A percentile compares a stretch with the other conserved stretches of the same genome.
Evolutionary conservation across 2,888 invertebrate genomes (phyloP).

Genomic region (Rhogogaster chlorosoma): DNA sequence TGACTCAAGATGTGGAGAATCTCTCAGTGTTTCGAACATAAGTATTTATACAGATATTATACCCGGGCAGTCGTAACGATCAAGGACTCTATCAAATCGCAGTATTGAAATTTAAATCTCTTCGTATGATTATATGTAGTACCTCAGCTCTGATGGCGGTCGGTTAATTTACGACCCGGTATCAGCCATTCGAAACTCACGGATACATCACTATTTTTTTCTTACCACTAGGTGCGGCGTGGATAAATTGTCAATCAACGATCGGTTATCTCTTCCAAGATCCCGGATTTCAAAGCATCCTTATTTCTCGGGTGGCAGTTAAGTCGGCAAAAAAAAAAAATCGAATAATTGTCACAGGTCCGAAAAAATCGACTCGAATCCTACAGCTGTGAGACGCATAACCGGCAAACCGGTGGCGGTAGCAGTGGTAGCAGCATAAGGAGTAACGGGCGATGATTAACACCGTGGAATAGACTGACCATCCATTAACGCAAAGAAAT

Average conservation of each 20-base stretch:
- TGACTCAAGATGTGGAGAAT: not conserved
- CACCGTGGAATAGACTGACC: not conserved
- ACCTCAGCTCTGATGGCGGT: not conserved
- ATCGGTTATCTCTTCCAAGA: not conserved
- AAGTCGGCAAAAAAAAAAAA: not conserved
- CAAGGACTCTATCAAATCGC: not conserved
- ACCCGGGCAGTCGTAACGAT: not conserved
- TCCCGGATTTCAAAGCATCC: not conserved
- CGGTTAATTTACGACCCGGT: not conserved
- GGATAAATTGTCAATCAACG: not conserved
- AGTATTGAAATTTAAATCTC: not conserved
- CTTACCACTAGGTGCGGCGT: not conserved
- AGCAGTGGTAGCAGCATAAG: not conserved
- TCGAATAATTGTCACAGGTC: not conserved
- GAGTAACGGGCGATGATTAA: slow-evolving; percentile 23
- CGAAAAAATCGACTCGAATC: not conserved
- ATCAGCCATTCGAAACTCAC: not conserved
- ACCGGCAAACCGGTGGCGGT: not conserved
- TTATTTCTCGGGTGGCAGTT: not conserved
- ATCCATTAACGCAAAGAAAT: slow-evolving; percentile 44
- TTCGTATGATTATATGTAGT: not conserved
- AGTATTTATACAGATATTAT: not conserved
- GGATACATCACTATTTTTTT: not conserved
- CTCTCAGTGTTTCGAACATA: not conserved
- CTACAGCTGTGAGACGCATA: not conserved